Conservation (phyloP, 2,113 vertebrate species). For the Mastomys coucha region DNA sequence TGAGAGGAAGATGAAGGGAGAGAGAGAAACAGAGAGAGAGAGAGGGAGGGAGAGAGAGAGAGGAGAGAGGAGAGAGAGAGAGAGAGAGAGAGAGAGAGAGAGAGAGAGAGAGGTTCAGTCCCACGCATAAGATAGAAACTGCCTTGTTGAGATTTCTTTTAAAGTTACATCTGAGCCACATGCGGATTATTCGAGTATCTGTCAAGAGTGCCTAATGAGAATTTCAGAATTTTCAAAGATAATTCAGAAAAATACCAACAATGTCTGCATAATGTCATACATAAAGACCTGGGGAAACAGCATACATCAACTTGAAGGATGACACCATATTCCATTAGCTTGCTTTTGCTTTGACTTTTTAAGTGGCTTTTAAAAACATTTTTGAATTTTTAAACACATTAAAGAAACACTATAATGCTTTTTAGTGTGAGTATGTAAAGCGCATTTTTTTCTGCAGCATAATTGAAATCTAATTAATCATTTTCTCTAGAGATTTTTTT, state of each 20-base stretch:
- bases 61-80: background rate
- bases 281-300: slow-evolving; percentile 68
- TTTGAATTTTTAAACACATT: slow-evolving; percentile 90
- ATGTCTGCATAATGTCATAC: slow-evolving; percentile 79
- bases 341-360: slow-evolving; percentile 88
- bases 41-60: background rate
- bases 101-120: background rate
- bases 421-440: slow-evolving; percentile 86
- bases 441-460: slow-evolving; percentile 83
- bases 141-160: background rate
- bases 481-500: slow-evolving; percentile 83
- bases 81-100: background rate
- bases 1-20: background rate
- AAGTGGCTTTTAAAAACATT: slow-evolving; percentile 91
- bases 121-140: too few relatives aligned
- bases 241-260: slow-evolving; percentile 79
- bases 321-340: slow-evolving; percentile 87
- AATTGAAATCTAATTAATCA: slow-evolving; percentile 90
- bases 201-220: slow-evolving; percentile 70
- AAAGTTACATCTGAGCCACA: slow-evolving; percentile 34
- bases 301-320: slow-evolving; percentile 82
- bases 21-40: background rate
- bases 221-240: slow-evolving; percentile 77
- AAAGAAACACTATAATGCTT: slow-evolving; percentile 88
- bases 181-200: slow-evolving; percentile 54